phyloP scores from a whole-genome alignment of 2,797 vertebrate genomes.

The Chromobotia macracanthus region DNA sequence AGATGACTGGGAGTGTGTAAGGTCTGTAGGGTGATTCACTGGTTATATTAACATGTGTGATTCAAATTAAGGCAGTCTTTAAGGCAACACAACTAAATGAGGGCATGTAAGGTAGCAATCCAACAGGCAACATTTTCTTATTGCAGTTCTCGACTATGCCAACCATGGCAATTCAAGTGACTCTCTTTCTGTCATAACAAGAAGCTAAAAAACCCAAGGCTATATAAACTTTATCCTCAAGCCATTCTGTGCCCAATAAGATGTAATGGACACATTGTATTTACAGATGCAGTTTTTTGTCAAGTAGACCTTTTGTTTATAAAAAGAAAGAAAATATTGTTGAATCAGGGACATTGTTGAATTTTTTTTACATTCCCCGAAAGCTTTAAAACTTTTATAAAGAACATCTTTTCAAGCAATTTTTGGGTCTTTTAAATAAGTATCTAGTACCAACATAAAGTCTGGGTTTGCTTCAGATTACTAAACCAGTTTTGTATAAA shows the following conservation, averaged over 20 bases:
- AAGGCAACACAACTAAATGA: neutral
- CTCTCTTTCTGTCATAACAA: neutral
- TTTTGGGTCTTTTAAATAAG: neutral
- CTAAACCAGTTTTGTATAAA: neutral
- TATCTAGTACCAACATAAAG: neutral
- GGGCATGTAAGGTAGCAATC: too few species aligned
- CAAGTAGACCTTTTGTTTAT: neutral
- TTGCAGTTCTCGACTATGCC: neutral
- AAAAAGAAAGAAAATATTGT: neutral
- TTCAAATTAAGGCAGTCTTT: neutral
- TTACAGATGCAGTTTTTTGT: neutral
- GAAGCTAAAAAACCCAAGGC: too few species aligned
- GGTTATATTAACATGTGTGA: too few species aligned
- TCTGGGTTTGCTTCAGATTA: neutral
- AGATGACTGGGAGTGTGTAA: too few species aligned
- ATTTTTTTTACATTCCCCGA: neutral
- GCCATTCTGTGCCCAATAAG: neutral
- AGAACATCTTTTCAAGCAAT: neutral
- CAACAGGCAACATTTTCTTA: too few species aligned
- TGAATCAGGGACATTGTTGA: neutral
- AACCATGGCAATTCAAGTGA: neutral
- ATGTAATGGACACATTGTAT: neutral
- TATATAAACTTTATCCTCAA: neutral
- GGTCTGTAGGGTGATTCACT: too few species aligned
- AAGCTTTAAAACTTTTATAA: neutral